Evolutionary conservation across 2,888 invertebrate species (phyloP), one percentile per base, ranked within the genome.

Genomic region (Mesorhabditis belari): DNA sequence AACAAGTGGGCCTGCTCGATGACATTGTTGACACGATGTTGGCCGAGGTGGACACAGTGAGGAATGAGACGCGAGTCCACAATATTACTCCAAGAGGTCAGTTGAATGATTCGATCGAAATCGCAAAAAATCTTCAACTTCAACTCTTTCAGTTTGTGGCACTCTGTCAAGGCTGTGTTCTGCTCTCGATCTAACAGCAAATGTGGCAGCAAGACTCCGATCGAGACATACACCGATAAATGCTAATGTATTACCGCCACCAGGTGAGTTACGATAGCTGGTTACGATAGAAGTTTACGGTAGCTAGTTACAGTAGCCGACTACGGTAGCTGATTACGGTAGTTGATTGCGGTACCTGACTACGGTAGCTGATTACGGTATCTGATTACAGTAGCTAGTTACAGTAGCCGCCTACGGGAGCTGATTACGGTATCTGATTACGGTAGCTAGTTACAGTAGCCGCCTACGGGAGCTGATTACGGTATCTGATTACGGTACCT

Each of bases 1-100:
- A 63, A 5, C 67, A 73, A 9, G 25, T 70, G 50, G 73, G 72
- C n/a, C 55, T 79, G 23, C 49, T 76, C 49, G 77, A 79, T n/a
- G 73, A 75, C 24, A 60, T 77, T 23, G 61, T 76, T 54, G 69
- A 74, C 49, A 56, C 58, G 28, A 63, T 70, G 53, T 55, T 67
- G 26, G 28, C 35, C 19, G 60, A 60, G 51, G 29, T 60, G 19
- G 35, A 29, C 27, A 5, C 21, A 4, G 24, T 56, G 5, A 12
- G 56, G 19, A 17, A 17, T 19, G 56, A 35, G 44, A 35, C 44
- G n/a, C 12, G 44, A 35, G 44, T 35, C n/a, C 44, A 35, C n/a
- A 35, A 35, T 35, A 35, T 35, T n/a, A 35, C 44, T 35, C 44
- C 44, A n/a, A 35, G 44, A 35, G 44, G 44, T 35, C 12, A 1